Evolutionary conservation across 1,140 invertebrate genomes (phyloP).

Genomic region (Nasonia longicornis): DNA sequence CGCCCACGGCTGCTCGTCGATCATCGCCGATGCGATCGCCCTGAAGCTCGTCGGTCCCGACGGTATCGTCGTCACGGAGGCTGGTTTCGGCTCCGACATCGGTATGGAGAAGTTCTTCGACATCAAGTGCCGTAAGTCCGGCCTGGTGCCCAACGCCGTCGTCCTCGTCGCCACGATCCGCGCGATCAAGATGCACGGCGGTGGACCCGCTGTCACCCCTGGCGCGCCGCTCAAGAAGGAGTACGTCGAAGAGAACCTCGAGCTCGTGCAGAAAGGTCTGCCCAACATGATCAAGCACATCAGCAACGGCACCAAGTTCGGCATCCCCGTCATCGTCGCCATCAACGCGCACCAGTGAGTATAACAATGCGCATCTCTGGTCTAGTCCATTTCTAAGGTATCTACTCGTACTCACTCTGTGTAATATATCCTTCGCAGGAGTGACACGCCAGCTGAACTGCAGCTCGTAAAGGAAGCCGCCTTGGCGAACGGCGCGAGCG

Average conservation of each 20-base stretch:
- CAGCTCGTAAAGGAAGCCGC: conserved; percentile 82
- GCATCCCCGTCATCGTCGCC: conserved; percentile 95
- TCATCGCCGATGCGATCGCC: conserved; percentile 94
- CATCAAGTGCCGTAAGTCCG: conserved; percentile 96
- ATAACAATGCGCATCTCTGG: background rate
- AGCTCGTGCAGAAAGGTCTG: conserved; percentile 88
- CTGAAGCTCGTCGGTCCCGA: conserved; percentile 92
- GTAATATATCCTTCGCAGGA: conserved; percentile 67
- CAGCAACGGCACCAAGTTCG: conserved; percentile 89
- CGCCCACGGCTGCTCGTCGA: conserved; percentile 97
- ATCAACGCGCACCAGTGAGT: conserved; percentile 90
- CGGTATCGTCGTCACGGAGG: conserved; percentile 97
- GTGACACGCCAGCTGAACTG: conserved; percentile 89
- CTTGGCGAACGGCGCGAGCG: conserved; percentile 82
- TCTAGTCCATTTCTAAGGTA: no score
- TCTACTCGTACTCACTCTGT: no score
- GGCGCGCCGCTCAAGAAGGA: conserved; percentile 86
- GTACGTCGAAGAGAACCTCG: conserved; percentile 91
- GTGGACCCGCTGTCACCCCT: conserved; percentile 89
- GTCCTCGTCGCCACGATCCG: conserved; percentile 94
- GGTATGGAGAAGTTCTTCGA: conserved; percentile 99
- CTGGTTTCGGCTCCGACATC: conserved; percentile 98
- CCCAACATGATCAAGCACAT: conserved; percentile 96
- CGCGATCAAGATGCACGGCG: conserved; percentile 99
- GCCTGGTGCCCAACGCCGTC: conserved; percentile 87